Percentiles rank a stretch among this genome's conserved stretches.
These are phyloP conservation scores for Natrix natrix DNA, from an alignment of 2,797 vertebrate genomes.

Conservation along the genomic window DNA sequence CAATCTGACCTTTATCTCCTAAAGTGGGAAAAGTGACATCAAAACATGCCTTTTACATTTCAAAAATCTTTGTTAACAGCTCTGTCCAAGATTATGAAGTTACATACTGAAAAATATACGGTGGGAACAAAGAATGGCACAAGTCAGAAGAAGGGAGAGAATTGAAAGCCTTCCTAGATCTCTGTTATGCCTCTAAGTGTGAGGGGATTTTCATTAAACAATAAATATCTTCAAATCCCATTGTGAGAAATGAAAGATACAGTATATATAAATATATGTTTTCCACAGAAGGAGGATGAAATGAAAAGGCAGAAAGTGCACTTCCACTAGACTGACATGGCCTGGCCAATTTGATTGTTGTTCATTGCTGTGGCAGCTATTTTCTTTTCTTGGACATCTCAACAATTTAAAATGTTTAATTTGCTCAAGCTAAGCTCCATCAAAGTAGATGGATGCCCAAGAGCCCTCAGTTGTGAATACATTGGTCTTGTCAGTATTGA, in stretches of 20 bases:
- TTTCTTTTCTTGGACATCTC: neutral
- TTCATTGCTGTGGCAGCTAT: neutral
- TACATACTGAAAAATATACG: neutral
- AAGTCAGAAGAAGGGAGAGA: neutral
- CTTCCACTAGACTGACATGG: neutral
- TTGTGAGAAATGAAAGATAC: neutral
- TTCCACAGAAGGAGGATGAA: neutral
- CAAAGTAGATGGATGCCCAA: neutral
- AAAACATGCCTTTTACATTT: neutral
- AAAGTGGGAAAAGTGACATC: neutral
- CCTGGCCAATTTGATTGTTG: neutral
- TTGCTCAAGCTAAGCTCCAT: neutral
- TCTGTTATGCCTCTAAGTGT: neutral
- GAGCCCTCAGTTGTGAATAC: neutral
- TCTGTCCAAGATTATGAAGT: neutral
- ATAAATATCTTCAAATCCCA: neutral
- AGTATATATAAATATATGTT: neutral
- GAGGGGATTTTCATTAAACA: neutral
- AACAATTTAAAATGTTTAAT: neutral
- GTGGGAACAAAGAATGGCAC: neutral
- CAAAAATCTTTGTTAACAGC: neutral
- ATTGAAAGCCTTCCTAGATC: neutral
- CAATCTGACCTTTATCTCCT: neutral
- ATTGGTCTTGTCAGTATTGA: neutral
- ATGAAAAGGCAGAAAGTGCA: neutral